Conservation (phyloP, 2,888 invertebrate species). For the Drosophila kokeensis region DNA sequence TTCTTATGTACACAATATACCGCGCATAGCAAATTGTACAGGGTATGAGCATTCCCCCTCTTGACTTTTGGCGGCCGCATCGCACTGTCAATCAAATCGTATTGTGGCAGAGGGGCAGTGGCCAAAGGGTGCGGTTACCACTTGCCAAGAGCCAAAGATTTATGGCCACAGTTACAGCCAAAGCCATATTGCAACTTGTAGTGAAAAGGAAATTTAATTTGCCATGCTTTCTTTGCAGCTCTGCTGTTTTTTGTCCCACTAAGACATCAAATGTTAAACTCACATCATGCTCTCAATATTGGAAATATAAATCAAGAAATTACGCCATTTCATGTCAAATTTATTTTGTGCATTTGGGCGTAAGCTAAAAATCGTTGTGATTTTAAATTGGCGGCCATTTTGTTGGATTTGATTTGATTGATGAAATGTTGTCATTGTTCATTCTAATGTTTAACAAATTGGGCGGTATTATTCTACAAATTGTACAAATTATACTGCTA, state of each 20-base stretch:
- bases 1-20: not conserved
- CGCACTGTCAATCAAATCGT: conserved; percentile 67
- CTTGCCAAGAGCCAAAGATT: conserved; percentile 71
- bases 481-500: conserved; percentile 48
- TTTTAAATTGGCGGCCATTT: conserved; percentile 52
- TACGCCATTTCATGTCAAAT: conserved; percentile 84
- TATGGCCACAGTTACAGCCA: conserved; percentile 53
- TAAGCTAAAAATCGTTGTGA: conserved; percentile 57
- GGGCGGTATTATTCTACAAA: conserved; percentile 34
- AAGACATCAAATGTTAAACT: conserved; percentile 42
- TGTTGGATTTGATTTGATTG: conserved; percentile 37
- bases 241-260: conserved; percentile 19
- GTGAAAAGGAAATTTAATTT: conserved; percentile 68
- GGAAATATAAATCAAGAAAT: conserved; percentile 36
- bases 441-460: conserved; percentile 35
- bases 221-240: conserved; percentile 50
- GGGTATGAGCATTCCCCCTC: conserved; percentile 31
- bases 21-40: not conserved
- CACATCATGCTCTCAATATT: conserved; percentile 63
- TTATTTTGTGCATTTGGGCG: conserved; percentile 82
- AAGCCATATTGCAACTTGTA: conserved; percentile 52
- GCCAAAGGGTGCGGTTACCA: conserved; percentile 33
- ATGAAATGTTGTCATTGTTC: conserved; percentile 17
- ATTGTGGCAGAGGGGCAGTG: conserved; percentile 21
- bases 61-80: conserved; percentile 32